These are phyloP conservation scores for Girardia tigrina DNA, from an alignment of 2,888 invertebrate species.

Conservation along the genomic window DNA sequence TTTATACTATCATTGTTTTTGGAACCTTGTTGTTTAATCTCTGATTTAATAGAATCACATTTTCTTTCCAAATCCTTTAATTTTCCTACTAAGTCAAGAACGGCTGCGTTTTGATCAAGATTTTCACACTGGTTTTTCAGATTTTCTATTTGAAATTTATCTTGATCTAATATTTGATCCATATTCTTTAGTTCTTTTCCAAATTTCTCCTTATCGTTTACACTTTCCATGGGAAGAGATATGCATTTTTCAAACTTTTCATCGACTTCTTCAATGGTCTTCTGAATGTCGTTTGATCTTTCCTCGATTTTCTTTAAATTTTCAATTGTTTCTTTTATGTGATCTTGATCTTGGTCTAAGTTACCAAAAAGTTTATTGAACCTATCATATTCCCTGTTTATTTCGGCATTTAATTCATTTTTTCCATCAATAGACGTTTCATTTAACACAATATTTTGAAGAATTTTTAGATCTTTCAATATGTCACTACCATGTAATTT, in stretches of 20 bases:
- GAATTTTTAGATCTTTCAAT: not conserved
- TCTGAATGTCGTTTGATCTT: not conserved
- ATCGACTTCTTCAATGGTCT: not conserved
- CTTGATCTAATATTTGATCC: not conserved
- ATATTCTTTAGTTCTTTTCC: not conserved
- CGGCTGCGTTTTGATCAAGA: not conserved
- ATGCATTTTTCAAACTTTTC: not conserved
- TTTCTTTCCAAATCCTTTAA: not conserved
- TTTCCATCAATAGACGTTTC: not conserved
- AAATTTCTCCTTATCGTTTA: not conserved
- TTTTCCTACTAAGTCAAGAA: not conserved
- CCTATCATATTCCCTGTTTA: not conserved
- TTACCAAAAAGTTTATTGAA: not conserved
- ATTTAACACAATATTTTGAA: not conserved
- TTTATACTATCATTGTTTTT: not conserved
- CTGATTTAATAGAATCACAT: not conserved
- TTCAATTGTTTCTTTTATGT: slow-evolving; percentile 5
- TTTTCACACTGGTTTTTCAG: not conserved
- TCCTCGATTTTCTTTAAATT: not conserved
- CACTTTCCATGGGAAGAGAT: not conserved
- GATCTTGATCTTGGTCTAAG: not conserved
- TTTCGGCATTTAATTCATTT: not conserved
- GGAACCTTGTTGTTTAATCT: not conserved
- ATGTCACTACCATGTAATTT: not conserved
- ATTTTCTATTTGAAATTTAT: not conserved